Base-by-base conservation (phyloP, 2,888 invertebrate species). In the Leucoma salicis region DNA sequence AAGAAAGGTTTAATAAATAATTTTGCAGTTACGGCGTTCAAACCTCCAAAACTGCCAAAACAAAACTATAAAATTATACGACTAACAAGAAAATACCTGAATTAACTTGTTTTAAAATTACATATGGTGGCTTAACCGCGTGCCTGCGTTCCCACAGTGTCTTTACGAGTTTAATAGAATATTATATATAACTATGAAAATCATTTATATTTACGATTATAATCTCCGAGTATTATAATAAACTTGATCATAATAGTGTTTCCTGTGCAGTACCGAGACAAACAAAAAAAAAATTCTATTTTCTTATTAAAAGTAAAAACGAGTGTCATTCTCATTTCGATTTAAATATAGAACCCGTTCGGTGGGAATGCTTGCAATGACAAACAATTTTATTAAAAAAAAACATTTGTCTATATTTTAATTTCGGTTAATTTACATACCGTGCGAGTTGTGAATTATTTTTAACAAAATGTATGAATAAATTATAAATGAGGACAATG, bases 391-490 rank as follows among this genome's bases (percentile, higher is more conserved):
- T 52, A 47, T 46, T 37, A 48, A 48, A 48, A 57, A 61, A 64
- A 78, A 76, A 63, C 56, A 58, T 71, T 83, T 85, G 83, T 86
- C 83, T 83, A 73, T 76, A 62, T 73, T 82, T 79, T 82, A 78
- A 83, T 82, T 78, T 78, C 36, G 52, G 44, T 49, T 47, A 45
- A 82, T 86, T 86, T 86, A 82, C 85, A 86, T 87, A 70, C 60
- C 69, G 59, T 65, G 66, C 64, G 67, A 61, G 65, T 63, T 68
- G 63, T 69, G 66, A 73, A 74, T 78, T 70, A 74, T 74, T 78
- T 80, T 66, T 79, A 75, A 80, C 76, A 74, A 75, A 78, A 79
- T 76, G 70, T 70, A 74, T 82, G 83, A 85, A 88, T 86, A 78
- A 78, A 87, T 86, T 87, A 84, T 70, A 55, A 63, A 56, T 45